A percentile compares a stretch with the other conserved stretches of the same genome.
Conservation (phyloP, 2,113 vertebrate genomes). For the Poeciliopsis retropinna region DNA sequence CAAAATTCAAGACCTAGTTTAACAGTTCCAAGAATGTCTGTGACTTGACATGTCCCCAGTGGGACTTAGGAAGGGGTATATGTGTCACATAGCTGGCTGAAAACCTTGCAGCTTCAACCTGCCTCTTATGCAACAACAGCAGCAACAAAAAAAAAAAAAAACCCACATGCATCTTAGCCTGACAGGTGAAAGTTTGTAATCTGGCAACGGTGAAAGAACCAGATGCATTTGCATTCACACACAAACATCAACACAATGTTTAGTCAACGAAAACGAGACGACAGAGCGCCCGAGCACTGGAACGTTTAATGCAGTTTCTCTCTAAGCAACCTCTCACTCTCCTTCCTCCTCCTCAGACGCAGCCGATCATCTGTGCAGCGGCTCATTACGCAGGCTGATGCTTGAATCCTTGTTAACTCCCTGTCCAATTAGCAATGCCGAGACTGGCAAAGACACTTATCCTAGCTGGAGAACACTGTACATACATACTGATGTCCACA, state of each 20-base stretch:
- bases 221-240: constrained; percentile 11
- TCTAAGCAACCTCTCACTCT: constrained; percentile 27
- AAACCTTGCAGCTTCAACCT: constrained; percentile 39
- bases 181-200: constrained; percentile 42
- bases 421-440: constrained; percentile 76
- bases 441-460: constrained; percentile 59
- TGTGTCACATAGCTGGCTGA: constrained; percentile 11
- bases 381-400: constrained; percentile 73
- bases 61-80: constrained; percentile 13
- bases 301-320: constrained; percentile 44
- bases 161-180: constrained; percentile 15
- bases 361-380: constrained; percentile 53
- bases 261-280: constrained; percentile 25
- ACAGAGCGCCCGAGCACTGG: constrained; percentile 34
- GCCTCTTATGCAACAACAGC: not conserved
- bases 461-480: constrained; percentile 46
- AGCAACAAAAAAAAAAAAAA: not conserved
- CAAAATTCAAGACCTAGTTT: not conserved
- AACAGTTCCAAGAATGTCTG: not conserved
- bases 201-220: constrained; percentile 19
- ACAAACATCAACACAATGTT: constrained; percentile 22
- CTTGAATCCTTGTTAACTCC: constrained; percentile 75
- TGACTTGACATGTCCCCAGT: constrained; percentile 13
- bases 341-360: constrained; percentile 51
- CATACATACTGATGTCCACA: constrained; percentile 68